These are phyloP conservation scores for Asteroscopus sphinx DNA, from an alignment of 2,888 invertebrate genomes.

Conservation along the genomic window DNA sequence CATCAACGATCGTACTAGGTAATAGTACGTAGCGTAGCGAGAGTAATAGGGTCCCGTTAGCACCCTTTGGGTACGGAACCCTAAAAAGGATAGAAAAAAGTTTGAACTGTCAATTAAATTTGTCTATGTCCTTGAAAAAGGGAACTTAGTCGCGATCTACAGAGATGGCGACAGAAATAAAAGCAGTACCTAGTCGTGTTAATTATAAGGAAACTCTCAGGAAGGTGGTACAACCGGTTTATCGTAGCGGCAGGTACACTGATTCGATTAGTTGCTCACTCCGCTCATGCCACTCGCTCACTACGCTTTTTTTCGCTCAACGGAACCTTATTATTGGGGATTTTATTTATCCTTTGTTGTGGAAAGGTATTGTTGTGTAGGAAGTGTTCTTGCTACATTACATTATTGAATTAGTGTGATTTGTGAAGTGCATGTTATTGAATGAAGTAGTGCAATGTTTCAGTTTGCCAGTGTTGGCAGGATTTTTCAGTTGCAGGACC, in stretches of 20 bases:
- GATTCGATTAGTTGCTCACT: constrained; percentile 55
- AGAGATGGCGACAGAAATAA: too few relatives aligned
- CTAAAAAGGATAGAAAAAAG: too few relatives aligned
- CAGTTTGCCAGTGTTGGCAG: background rate
- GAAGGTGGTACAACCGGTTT: constrained; percentile 27
- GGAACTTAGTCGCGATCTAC: too few relatives aligned
- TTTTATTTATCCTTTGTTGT: constrained; percentile 55
- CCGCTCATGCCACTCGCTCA: constrained; percentile 16
- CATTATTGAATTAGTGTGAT: too few relatives aligned
- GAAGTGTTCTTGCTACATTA: constrained; percentile 21
- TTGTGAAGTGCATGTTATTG: constrained; percentile 26
- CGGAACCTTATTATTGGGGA: constrained; percentile 46
- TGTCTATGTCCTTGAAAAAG: too few relatives aligned
- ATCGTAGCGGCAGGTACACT: constrained; percentile 40
- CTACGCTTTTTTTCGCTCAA: constrained; percentile 45
- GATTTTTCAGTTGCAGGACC: background rate
- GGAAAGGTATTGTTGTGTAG: constrained; percentile 32
- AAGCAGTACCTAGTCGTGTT: constrained; percentile 31
- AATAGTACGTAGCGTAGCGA: too few relatives aligned
- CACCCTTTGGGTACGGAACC: too few relatives aligned
- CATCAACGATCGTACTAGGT: too few relatives aligned
- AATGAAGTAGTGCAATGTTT: constrained; percentile 25
- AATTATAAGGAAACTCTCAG: constrained; percentile 37
- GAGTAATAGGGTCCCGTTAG: too few relatives aligned
- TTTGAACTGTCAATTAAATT: too few relatives aligned